A percentile compares a stretch with the other conserved stretches of the same genome.
Conservation (phyloP, 2,113 vertebrate genomes). For the Ammodytes marinus region DNA sequence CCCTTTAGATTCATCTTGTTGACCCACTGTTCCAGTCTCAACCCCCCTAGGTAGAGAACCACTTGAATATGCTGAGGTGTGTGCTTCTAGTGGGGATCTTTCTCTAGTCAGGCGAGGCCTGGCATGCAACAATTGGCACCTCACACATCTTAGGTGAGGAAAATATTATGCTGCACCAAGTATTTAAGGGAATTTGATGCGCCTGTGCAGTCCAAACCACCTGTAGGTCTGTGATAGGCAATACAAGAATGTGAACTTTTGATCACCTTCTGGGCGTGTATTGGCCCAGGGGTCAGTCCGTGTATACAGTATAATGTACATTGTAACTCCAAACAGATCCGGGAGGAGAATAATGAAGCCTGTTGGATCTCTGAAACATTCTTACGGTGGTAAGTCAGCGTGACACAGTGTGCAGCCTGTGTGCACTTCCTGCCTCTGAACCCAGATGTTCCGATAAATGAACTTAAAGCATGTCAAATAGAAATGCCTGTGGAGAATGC, state of each 20-base stretch:
- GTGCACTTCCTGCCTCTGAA: constrained; percentile 63
- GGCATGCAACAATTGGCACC: not conserved
- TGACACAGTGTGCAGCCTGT: constrained; percentile 61
- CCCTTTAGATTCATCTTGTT: not conserved
- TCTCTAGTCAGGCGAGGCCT: not conserved
- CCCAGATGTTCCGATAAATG: constrained; percentile 71
- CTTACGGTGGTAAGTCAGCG: constrained; percentile 45
- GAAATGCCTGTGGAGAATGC: constrained; percentile 60
- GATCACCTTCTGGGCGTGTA: constrained; percentile 8
- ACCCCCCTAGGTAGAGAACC: not conserved
- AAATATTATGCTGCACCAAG: constrained; percentile 1
- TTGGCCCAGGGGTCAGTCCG: constrained; percentile 28
- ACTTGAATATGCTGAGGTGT: not conserved
- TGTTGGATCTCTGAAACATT: constrained; percentile 47
- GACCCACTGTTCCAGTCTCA: not conserved
- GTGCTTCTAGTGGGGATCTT: not conserved
- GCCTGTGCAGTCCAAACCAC: constrained; percentile 37
- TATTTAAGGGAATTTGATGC: constrained; percentile 17
- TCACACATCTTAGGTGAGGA: not conserved
- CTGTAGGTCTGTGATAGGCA: constrained; percentile 36
- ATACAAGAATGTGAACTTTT: constrained; percentile 3
- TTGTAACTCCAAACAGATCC: constrained; percentile 40
- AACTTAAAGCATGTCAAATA: constrained; percentile 70
- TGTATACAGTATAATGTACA: constrained; percentile 1
- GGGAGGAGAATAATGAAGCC: constrained; percentile 49